Evolutionary conservation across 2,113 vertebrate species (phyloP).

Genomic region (Lepus americanus): DNA sequence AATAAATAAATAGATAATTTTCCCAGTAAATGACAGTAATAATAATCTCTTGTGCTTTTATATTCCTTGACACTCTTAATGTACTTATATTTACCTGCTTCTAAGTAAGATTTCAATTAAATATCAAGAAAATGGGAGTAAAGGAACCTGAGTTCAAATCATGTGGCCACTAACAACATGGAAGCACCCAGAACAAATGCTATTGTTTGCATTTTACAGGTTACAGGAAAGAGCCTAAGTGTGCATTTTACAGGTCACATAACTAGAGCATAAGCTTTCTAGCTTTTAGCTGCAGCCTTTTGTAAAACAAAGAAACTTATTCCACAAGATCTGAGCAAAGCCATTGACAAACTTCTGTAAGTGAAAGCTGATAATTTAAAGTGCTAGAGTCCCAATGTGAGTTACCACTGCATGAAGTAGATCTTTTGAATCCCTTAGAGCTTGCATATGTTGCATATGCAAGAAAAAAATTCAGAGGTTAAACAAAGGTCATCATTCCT

Average conservation of each 20-base stretch:
- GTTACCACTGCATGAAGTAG: not conserved
- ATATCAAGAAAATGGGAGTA: not conserved
- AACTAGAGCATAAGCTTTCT: not conserved
- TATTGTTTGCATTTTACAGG: not conserved
- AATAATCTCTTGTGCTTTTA: not conserved
- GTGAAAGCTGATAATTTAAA: not conserved
- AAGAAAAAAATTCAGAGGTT: not conserved
- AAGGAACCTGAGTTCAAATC: not conserved
- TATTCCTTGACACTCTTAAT: slow-evolving; percentile 7
- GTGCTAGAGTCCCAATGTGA: not conserved
- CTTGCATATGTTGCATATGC: not conserved
- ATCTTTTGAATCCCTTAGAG: not conserved
- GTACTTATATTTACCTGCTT: not conserved
- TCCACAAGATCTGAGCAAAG: not conserved
- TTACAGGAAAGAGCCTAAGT: not conserved
- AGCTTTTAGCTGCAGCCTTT: not conserved
- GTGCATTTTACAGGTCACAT: not conserved
- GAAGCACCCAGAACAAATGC: not conserved
- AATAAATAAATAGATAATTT: slow-evolving; percentile 1
- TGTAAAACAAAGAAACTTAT: not conserved
- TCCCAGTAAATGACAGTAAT: not conserved
- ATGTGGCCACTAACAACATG: not conserved
- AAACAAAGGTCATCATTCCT: slow-evolving; percentile 36
- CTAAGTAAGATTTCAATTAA: not conserved
- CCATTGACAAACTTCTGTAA: not conserved